Percentiles rank a stretch among this genome's conserved stretches.
Evolutionary conservation across 2,113 vertebrate genomes (phyloP).

Genomic region (Antechinus stuartii): DNA sequence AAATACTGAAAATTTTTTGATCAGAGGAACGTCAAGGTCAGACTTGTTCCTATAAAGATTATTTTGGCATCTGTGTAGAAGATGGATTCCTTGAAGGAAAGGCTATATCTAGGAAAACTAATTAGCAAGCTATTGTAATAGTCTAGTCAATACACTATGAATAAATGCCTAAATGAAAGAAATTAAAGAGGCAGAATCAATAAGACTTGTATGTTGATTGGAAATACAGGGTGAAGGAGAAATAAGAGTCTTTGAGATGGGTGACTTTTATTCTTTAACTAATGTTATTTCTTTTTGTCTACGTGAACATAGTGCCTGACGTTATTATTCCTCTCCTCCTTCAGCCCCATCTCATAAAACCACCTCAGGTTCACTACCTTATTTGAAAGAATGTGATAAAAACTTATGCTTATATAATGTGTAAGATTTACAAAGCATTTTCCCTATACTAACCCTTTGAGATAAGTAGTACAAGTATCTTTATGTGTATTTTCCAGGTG

Average conservation of each 20-base stretch:
- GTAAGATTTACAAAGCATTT: background rate
- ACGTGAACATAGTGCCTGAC: background rate
- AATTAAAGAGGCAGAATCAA: background rate
- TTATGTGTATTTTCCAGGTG: background rate
- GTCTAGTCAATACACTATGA: background rate
- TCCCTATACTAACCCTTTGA: background rate
- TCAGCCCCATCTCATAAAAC: background rate
- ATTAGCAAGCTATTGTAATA: background rate
- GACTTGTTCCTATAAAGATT: background rate
- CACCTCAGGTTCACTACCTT: background rate
- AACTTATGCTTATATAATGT: background rate
- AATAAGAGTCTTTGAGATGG: background rate
- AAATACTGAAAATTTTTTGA: background rate
- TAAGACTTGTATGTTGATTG: background rate
- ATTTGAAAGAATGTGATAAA: background rate
- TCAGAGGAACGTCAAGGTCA: background rate
- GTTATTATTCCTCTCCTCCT: background rate
- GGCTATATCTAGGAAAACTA: background rate
- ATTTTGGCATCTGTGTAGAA: background rate
- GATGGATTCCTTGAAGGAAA: background rate
- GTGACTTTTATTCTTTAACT: background rate
- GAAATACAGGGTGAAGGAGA: background rate
- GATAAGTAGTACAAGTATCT: background rate
- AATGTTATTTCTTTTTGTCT: background rate
- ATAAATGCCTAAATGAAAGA: background rate